Evolutionary conservation across 1,140 invertebrate genomes (phyloP), one percentile per base, ranked within the genome.

Genomic region (Ooceraea biroi): DNA sequence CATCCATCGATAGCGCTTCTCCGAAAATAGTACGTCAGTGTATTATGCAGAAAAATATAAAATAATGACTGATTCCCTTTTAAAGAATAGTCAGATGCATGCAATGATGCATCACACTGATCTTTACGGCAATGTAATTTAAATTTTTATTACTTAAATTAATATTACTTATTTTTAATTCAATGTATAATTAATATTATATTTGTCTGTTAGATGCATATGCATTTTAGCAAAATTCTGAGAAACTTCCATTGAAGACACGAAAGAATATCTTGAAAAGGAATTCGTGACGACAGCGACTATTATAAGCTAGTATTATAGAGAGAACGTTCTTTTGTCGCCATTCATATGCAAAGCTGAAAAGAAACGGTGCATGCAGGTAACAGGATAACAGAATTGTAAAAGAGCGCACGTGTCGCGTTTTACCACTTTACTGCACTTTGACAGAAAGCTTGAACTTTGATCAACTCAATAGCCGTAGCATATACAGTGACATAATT

Each of bases 341-440:
- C 48, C 71, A 88, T 87, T 84, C 60, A 76, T 65, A 65, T 55
- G n/a, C 44, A 8, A 27, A 71, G 22, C 60, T 84, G 46, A 66
- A 66, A 84, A 87, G 74, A 58, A 66, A 60, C 12, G 46, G 41
- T 58, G 63, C 55, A 25, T 19, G 48, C 46, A 78, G 22, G 41
- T 87, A 71, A 27, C 41, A 30, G 72, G 41, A 52, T 69, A 78
- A 68, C 63, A 55, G 17, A 22, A 69, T 78, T 69, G 41, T 57
- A 69, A 76, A 87, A 76, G 14, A 66, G 55, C 55, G 57, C 52
- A 73, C 52, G 27, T 87, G 41, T 78, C 85, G 60, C 30, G 44
- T 87, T n/a, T 73, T 68, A 36, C 12, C 74, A 66, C 22, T 30
- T 78, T 78, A n/a, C 19, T 68, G 41, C 19, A 41, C 8, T 50